Percentiles rank a stretch among this genome's conserved stretches.
Conservation (phyloP, 1,140 invertebrate genomes). For the Hermatobates lingyangjiaoensis region DNA sequence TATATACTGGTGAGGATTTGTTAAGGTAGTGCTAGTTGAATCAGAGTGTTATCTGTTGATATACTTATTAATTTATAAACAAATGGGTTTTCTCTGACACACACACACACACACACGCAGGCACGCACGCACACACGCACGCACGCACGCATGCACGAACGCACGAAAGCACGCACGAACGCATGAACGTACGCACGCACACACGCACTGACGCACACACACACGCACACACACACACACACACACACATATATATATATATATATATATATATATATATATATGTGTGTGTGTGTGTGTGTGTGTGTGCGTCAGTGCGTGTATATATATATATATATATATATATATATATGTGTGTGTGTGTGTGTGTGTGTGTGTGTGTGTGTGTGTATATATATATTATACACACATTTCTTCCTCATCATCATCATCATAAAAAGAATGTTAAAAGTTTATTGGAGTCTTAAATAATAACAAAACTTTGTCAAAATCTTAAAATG, state of each 20-base stretch:
- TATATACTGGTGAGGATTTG: no score
- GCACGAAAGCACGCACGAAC: neutral
- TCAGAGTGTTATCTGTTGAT: no score
- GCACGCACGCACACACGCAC: neutral
- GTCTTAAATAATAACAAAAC: no score
- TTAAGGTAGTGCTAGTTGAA: no score
- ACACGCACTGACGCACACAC: neutral
- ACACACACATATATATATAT: neutral
- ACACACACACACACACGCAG: neutral
- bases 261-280: neutral
- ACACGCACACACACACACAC: neutral
- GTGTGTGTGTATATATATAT: neutral
- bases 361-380: neutral
- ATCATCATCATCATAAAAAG: no score
- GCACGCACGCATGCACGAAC: neutral
- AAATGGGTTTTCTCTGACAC: no score
- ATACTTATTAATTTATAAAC: no score
- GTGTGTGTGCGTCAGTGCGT: neutral
- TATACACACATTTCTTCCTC: no score
- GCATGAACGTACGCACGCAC: neutral
- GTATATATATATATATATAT: neutral
- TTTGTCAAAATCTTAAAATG: no score
- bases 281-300: no score
- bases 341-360: neutral
- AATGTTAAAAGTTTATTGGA: no score